A percentile compares a stretch with the other conserved stretches of the same genome.
Conservation (phyloP, 2,113 vertebrate genomes). For the Pelobates fuscus region DNA sequence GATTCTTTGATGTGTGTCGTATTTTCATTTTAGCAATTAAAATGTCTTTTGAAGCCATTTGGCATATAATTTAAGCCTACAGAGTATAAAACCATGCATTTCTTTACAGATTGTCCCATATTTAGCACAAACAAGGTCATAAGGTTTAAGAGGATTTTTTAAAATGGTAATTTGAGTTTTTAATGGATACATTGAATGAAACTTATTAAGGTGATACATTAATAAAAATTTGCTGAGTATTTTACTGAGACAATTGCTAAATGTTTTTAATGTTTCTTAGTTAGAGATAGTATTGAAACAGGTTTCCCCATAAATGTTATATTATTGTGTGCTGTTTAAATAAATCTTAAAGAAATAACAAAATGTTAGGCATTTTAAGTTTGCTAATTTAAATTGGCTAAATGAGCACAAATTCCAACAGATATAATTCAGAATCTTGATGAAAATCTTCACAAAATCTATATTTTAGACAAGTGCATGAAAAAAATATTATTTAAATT, state of each 20-base stretch:
- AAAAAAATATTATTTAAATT: too few species aligned
- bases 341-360: too few species aligned
- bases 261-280: constrained; percentile 31
- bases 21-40: constrained; percentile 69
- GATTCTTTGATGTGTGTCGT: constrained; percentile 65
- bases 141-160: constrained; percentile 60
- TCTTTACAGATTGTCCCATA: constrained; percentile 59
- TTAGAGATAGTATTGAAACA: constrained; percentile 8
- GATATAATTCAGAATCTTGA: too few species aligned
- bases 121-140: constrained; percentile 63
- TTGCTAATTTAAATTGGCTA: too few species aligned
- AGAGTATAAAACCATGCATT: constrained; percentile 62
- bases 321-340: too few species aligned
- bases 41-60: constrained; percentile 67
- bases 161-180: constrained; percentile 58
- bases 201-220: constrained; percentile 54
- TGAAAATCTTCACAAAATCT: too few species aligned
- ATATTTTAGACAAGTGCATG: too few species aligned
- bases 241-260: constrained; percentile 25
- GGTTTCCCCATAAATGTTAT: too few species aligned
- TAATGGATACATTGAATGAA: constrained; percentile 53
- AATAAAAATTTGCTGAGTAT: constrained; percentile 46
- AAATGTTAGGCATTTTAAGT: too few species aligned
- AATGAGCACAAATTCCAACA: too few species aligned
- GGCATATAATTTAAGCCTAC: constrained; percentile 62